Evolutionary conservation across 2,113 vertebrate species (phyloP).

Genomic region (Eulacestoma nigropectus): DNA sequence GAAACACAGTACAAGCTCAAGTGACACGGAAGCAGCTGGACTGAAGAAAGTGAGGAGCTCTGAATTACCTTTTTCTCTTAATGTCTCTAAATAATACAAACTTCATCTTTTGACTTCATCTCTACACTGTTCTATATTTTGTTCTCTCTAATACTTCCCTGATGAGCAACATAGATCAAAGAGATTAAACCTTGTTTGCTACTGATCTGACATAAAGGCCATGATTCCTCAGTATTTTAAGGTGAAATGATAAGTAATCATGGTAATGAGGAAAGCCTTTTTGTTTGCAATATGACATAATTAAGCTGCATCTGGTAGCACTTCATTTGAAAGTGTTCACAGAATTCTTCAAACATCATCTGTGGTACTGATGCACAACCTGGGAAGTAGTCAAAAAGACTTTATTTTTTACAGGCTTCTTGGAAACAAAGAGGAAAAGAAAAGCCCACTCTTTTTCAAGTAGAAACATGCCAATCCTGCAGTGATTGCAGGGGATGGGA

Average conservation of each 20-base stretch:
- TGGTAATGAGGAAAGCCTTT: not conserved
- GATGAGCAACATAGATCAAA: not conserved
- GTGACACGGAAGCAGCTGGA: not conserved
- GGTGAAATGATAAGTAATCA: not conserved
- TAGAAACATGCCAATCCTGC: not conserved
- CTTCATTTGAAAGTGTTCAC: not conserved
- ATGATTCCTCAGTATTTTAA: not conserved
- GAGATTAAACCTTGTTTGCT: not conserved
- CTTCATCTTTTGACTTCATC: not conserved
- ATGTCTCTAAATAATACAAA: not conserved
- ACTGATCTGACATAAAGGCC: not conserved
- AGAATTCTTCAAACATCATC: not conserved
- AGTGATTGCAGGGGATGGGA: not conserved
- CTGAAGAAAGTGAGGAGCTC: not conserved
- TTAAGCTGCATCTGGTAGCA: not conserved
- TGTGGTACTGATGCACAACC: not conserved
- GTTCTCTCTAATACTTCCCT: not conserved
- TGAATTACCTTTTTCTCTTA: not conserved
- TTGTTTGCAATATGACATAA: not conserved
- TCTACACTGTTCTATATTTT: not conserved
- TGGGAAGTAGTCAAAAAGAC: not conserved
- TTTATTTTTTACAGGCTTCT: not conserved
- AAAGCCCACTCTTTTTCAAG: not conserved
- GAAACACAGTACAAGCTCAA: not conserved
- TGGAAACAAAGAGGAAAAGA: not conserved